Percentiles rank a stretch among this genome's conserved stretches.
These are phyloP conservation scores for Galagoides demidoff DNA, from an alignment of 2,797 vertebrate genomes.

Conservation along the genomic window DNA sequence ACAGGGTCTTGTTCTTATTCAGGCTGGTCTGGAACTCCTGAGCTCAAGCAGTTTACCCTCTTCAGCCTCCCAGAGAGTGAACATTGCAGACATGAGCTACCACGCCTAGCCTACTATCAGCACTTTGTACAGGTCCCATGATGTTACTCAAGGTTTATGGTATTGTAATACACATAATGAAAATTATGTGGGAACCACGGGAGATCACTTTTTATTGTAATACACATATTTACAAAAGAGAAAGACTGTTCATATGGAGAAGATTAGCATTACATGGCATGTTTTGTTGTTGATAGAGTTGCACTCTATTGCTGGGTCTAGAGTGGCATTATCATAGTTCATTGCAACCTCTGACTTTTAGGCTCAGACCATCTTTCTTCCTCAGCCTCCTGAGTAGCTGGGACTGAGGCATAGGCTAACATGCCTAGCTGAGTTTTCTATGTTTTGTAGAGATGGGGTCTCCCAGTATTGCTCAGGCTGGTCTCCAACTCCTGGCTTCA, in stretches of 20 bases:
- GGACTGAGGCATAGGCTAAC: fast-evolving
- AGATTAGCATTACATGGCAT: neutral
- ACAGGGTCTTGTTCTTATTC: too few species aligned
- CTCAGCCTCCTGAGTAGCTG: neutral
- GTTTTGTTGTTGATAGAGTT: neutral
- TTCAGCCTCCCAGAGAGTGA: too few species aligned
- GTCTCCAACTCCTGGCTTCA: neutral
- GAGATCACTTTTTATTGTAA: neutral
- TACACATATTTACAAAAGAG: neutral
- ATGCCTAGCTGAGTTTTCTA: neutral
- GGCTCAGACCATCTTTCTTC: neutral
- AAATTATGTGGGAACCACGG: neutral
- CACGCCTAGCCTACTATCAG: neutral
- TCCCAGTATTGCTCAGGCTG: neutral
- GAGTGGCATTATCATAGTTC: neutral
- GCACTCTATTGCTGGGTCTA: neutral
- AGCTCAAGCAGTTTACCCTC: too few species aligned
- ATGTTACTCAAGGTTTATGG: neutral
- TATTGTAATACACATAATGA: neutral
- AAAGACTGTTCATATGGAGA: neutral
- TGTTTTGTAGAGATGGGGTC: neutral
- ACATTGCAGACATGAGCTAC: too few species aligned
- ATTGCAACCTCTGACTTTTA: neutral
- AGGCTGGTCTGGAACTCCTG: too few species aligned
- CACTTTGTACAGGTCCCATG: neutral